These are phyloP conservation scores for Toxostoma redivivum DNA, from an alignment of 2,113 vertebrate genomes.

Conservation along the genomic window DNA sequence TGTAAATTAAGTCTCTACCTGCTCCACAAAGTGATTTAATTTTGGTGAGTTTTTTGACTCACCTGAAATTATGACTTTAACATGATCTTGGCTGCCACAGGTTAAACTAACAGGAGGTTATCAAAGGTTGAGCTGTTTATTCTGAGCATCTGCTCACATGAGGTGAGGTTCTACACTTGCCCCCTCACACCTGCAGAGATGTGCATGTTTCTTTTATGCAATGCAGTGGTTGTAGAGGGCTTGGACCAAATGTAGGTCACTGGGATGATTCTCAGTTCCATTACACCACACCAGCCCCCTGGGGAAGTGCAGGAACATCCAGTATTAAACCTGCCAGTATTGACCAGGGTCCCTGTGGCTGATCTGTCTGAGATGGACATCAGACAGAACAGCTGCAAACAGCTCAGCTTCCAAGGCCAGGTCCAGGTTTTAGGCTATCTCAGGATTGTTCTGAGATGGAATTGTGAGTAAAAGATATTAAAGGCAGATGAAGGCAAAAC, in stretches of 20 bases:
- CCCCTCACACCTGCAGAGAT: background rate
- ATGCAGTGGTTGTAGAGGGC: background rate
- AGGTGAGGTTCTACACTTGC: background rate
- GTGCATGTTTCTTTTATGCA: accelerated
- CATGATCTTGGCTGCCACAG: background rate
- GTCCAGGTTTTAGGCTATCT: background rate
- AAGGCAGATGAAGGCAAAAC: background rate
- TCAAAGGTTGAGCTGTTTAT: background rate
- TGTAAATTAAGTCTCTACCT: background rate
- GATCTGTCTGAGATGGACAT: background rate
- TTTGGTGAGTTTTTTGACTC: background rate
- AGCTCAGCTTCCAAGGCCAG: background rate
- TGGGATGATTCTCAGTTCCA: background rate
- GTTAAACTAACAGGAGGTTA: background rate
- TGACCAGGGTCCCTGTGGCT: background rate
- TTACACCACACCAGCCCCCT: background rate
- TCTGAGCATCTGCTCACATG: background rate
- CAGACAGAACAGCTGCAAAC: background rate
- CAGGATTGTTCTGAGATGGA: background rate
- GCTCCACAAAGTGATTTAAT: background rate
- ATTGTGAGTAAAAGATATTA: background rate
- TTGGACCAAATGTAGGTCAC: background rate
- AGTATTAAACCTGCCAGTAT: background rate
- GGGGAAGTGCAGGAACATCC: background rate
- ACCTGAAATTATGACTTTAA: background rate